These are phyloP conservation scores for Lycaena phlaeas DNA, from an alignment of 2,888 invertebrate genomes.

Conservation along the genomic window DNA sequence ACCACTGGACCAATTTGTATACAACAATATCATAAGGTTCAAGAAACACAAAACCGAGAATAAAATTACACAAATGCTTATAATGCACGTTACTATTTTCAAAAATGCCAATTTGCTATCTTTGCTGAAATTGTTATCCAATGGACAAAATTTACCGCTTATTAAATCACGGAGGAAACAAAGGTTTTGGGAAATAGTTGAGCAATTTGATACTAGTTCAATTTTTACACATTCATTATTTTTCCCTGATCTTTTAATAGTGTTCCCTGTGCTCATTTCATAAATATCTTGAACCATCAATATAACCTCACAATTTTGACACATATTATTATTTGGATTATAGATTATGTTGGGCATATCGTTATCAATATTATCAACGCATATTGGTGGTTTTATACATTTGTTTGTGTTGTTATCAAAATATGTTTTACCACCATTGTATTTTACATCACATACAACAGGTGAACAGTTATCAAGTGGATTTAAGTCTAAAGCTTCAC, in stretches of 20 bases:
- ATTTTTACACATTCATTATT: slow-evolving; percentile 22
- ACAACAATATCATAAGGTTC: slow-evolving; percentile 25
- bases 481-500: slow-evolving; percentile 39
- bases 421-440: slow-evolving; percentile 35
- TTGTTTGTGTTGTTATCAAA: slow-evolving; percentile 27
- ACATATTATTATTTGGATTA: slow-evolving; percentile 36
- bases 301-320: slow-evolving; percentile 39
- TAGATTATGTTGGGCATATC: slow-evolving; percentile 40
- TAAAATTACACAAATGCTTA: slow-evolving; percentile 28
- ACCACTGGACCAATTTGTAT: slow-evolving; percentile 26
- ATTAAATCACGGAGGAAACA: slow-evolving; percentile 39
- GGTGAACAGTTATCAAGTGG: slow-evolving; percentile 38
- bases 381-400: slow-evolving; percentile 35
- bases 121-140: slow-evolving; percentile 24
- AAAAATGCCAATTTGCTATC: slow-evolving; percentile 32
- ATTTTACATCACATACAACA: slow-evolving; percentile 45
- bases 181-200: slow-evolving; percentile 50
- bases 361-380: slow-evolving; percentile 27
- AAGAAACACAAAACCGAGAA: slow-evolving; percentile 31
- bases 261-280: slow-evolving; percentile 37
- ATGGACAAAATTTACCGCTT: slow-evolving; percentile 35
- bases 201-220: slow-evolving; percentile 37
- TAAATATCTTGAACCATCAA: slow-evolving; percentile 40
- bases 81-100: slow-evolving; percentile 31
- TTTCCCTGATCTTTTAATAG: slow-evolving; percentile 16